A percentile compares a stretch with the other conserved stretches of the same genome.
Evolutionary conservation across 1,140 invertebrate genomes (phyloP).

Genomic region (Leptoteleia sp.): DNA sequence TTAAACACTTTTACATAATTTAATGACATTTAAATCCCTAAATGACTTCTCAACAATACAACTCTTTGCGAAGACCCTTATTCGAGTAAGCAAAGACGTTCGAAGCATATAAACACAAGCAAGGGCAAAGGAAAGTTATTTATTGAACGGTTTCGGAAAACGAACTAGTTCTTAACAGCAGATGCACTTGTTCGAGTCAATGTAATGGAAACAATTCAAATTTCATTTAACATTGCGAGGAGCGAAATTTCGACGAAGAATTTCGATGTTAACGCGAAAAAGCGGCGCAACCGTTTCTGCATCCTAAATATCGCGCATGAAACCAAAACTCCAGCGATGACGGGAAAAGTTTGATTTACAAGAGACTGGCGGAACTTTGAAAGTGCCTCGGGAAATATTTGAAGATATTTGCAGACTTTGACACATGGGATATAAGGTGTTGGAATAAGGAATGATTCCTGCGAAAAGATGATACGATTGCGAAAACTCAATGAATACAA

Average conservation of each 20-base stretch:
- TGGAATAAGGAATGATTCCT: no score
- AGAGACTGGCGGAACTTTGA: conserved; percentile 5
- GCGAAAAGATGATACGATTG: no score
- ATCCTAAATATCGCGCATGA: conserved; percentile 35
- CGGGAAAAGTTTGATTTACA: conserved; percentile 31
- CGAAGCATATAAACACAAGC: neutral
- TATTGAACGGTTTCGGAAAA: conserved; percentile 17
- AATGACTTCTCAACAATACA: no score
- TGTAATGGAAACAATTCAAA: conserved; percentile 54
- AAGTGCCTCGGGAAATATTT: conserved; percentile 1
- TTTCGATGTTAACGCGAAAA: conserved; percentile 15
- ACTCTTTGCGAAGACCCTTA: no score
- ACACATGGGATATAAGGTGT: no score
- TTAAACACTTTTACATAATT: no score
- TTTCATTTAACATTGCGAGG: conserved; percentile 46
- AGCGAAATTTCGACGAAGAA: conserved; percentile 21
- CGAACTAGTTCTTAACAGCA: conserved; percentile 22
- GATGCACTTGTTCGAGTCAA: conserved; percentile 28
- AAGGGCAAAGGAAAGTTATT: conserved; percentile 2
- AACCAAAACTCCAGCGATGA: conserved; percentile 12
- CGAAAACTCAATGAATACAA: no score
- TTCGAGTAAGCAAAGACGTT: no score
- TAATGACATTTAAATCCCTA: no score
- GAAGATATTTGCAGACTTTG: neutral
- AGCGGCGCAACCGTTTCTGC: conserved; percentile 30